Evolutionary conservation across 1,140 invertebrate genomes (phyloP), one percentile per base, ranked within the genome.

Genomic region (Camponotus pennsylvanicus): DNA sequence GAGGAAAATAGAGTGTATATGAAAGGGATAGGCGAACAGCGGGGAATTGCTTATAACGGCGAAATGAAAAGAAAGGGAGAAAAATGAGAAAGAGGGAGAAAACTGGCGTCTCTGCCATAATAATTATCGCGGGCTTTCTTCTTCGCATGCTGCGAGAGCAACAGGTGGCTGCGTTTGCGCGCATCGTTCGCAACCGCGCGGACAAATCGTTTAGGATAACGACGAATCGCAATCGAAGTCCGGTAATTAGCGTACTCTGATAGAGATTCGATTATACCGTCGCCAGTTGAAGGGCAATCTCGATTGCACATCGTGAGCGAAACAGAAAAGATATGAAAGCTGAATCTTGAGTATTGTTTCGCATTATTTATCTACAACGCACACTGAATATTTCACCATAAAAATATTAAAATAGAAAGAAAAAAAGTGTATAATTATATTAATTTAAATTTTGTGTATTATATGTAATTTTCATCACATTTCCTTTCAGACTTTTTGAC

Each of bases 81-180:
- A 18, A 55, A 34, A 15, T 37, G 37, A 21, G 34, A 63, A 37
- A 18, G 3, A 52, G 66, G 7, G 3, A 52, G 55, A 42, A 21
- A 18, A 63, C 7, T 64, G 57, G 55, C 27, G 79, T 75, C 73
- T 78, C 77, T 34, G 82, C 86, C 84, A 88, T 91, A 92, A 92
- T 91, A 90, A 92, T 92, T 92, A 92, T 91, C 91, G 87, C 87
- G 85, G 77, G 85, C 88, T 91, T 92, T 92, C 88, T 92, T 92
- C 90, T 87, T 91, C 88, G 91, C 86, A 90, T 89, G 87, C 84
- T 91, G 87, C 88, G 86, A 85, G 73, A 78, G 91, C 91, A 92
- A 92, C 91, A 92, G 91, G 91, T 92, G 91, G 90, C 42, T n/a
- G 85, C 67, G 88, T 77, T 83, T 70, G 40, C 52, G 73, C 63